These are phyloP conservation scores for Tetraodon nigroviridis DNA, from an alignment of 2,113 vertebrate species.

Conservation along the genomic window DNA sequence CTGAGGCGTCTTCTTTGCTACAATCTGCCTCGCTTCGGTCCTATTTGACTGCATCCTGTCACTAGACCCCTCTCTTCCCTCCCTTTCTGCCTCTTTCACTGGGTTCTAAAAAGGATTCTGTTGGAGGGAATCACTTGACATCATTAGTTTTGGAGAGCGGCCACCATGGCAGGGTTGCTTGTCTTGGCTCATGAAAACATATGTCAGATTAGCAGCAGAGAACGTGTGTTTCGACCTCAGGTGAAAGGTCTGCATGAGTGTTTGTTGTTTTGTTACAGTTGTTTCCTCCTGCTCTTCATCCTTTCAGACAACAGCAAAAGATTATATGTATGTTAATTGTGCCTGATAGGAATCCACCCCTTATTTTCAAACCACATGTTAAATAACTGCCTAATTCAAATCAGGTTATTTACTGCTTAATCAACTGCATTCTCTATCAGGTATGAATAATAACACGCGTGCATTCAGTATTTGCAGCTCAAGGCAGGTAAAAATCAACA, in stretches of 20 bases:
- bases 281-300: slow-evolving; percentile 17
- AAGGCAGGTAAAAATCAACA: no score
- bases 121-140: slow-evolving; percentile 77
- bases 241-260: slow-evolving; percentile 65
- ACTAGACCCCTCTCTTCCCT: slow-evolving; percentile 32
- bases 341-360: background rate
- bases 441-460: no score
- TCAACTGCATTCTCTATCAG: no score
- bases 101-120: slow-evolving; percentile 67
- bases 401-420: no score
- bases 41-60: slow-evolving; percentile 25
- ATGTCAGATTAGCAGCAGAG: slow-evolving; percentile 67
- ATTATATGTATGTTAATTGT: background rate
- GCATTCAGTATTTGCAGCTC: no score
- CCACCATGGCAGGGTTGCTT: slow-evolving; percentile 72
- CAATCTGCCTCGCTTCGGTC: slow-evolving; percentile 9
- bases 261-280: slow-evolving; percentile 10
- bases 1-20: no score
- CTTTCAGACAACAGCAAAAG: background rate
- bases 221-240: slow-evolving; percentile 66
- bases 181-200: slow-evolving; percentile 75
- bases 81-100: slow-evolving; percentile 58
- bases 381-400: no score
- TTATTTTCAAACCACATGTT: no score
- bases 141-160: slow-evolving; percentile 77